Evolutionary conservation across 2,113 vertebrate genomes (phyloP).

Genomic region (Carassius auratus): DNA sequence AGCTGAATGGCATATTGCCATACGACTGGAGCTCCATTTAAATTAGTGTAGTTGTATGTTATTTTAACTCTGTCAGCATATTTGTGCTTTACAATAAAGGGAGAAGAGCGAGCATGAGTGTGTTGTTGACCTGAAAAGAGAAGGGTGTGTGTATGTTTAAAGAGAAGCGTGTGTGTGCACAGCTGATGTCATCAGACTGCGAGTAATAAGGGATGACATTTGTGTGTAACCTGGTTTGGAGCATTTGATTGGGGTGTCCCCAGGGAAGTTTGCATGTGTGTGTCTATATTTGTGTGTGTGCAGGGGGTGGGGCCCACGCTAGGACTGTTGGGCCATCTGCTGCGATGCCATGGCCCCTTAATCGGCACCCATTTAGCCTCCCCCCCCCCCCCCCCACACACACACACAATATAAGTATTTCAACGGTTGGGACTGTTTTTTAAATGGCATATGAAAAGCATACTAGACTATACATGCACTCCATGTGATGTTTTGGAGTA

Average conservation of each 20-base stretch:
- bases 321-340: constrained; percentile 54
- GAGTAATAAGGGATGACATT: constrained; percentile 78
- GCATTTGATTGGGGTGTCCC: constrained; percentile 68
- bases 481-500: not conserved
- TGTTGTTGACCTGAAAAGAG: constrained; percentile 3
- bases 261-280: constrained; percentile 56
- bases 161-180: constrained; percentile 54
- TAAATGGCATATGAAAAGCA: not conserved
- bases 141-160: constrained; percentile 15
- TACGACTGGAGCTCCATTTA: not conserved
- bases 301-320: constrained; percentile 37
- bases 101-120: not conserved
- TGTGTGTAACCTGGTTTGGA: constrained; percentile 77
- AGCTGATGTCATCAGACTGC: constrained; percentile 68
- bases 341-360: constrained; percentile 38
- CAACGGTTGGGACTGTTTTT: no score
- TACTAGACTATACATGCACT: not conserved
- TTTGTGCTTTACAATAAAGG: not conserved
- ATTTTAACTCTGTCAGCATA: not conserved
- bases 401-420: not conserved
- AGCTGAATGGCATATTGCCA: not conserved
- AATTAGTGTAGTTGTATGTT: not conserved
- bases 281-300: constrained; percentile 49
- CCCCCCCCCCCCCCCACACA: not conserved
- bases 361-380: constrained; percentile 39